phyloP scores from a whole-genome alignment of 2,113 vertebrate species.

The Campylomormyrus numenius region DNA sequence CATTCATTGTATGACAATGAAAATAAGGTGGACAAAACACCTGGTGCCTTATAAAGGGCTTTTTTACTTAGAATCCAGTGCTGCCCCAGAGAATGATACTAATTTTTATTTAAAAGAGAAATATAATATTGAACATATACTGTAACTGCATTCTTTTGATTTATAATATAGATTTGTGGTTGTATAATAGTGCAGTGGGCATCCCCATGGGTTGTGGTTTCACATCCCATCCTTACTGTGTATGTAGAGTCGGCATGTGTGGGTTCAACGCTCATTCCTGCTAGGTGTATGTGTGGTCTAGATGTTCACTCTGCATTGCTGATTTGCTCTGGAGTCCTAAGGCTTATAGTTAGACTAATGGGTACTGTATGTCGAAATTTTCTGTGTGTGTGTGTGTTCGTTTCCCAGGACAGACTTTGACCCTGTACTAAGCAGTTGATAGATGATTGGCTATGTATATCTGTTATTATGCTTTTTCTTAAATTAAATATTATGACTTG shows the following conservation, averaged over 20 bases:
- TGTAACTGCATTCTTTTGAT: background rate
- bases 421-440: background rate
- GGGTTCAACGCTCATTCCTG: background rate
- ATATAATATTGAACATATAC: background rate
- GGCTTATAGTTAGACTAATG: background rate
- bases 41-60: background rate
- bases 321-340: background rate
- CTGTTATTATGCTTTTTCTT: background rate
- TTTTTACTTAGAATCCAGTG: background rate
- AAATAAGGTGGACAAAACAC: background rate
- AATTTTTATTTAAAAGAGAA: background rate
- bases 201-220: background rate
- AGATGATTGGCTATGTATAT: background rate
- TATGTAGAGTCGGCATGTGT: background rate
- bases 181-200: background rate
- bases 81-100: background rate
- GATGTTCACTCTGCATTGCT: background rate
- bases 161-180: background rate
- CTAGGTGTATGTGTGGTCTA: background rate
- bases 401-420: background rate
- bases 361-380: background rate
- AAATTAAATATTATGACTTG: background rate
- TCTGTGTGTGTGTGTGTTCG: background rate
- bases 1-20: background rate
- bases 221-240: background rate